Base-by-base conservation (phyloP, 1,140 invertebrate genomes). In the Lasioglossum baleicum region DNA sequence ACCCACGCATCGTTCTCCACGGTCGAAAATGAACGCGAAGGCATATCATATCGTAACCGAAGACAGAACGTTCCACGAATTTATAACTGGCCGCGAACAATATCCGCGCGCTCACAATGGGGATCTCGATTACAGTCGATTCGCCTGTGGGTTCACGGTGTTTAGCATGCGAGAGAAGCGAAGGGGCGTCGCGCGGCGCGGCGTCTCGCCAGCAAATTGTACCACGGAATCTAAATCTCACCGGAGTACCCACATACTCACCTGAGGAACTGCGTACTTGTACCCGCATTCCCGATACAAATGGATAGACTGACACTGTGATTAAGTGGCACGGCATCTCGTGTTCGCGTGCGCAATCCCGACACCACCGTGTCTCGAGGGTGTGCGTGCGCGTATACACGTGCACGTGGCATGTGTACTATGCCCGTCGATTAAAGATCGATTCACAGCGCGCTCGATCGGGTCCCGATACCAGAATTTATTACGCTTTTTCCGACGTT, bases 221-320 rank as follows among this genome's bases (percentile, higher is more conserved):
- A 85, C 53, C 53, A 56, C 51, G 76, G 75, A 86, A 86, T 86
- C 76, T 86, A 85, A 86, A 86, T 86, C 84, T 81, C 76, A 63
- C 48, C 56, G 64, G 56, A 74, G 60, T 78, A 60, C 81, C 81
- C 81, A 70, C 74, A 81, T 76, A 63, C 67, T 64, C 60, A 66
- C 53, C 69, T 72, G 65, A 73, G 65, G 71, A 76, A 73, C 68
- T 82, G 48, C 65, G 76, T 83, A 68, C 65, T 79, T 73, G 68
- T 80, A 85, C 81, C 83, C 85, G 81, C 81, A 86, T 86, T 86
- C 84, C 60, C 66, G 51, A 85, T 71, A 69, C 72, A 82, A 81
- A 77, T 71, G 77, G 60, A 86, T 61, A 61, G 58, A 75, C 69
- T 66, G 81, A 80, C 84, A 65, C 66, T 10, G 74, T 86, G 84